phyloP scores from a whole-genome alignment of 2,888 invertebrate species.

The Gari tellinella region DNA sequence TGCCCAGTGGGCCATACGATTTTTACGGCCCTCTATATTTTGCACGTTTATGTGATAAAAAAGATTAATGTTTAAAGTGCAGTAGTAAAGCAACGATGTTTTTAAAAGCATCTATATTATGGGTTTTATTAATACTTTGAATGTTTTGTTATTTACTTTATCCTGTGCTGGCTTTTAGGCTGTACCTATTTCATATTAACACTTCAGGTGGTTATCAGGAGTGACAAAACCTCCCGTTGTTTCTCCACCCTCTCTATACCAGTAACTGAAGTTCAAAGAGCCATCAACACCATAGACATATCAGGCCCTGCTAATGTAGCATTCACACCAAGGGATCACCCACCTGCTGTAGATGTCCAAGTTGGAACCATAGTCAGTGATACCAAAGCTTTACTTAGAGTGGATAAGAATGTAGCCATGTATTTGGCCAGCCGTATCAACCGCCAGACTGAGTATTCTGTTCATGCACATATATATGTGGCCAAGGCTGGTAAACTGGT shows the following conservation, averaged over 20 bases:
- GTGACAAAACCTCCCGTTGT: constrained; percentile 39
- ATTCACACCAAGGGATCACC: constrained; percentile 40
- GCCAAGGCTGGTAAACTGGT: constrained; percentile 59
- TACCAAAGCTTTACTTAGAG: constrained; percentile 38
- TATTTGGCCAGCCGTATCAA: constrained; percentile 43
- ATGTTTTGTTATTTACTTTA: too few species aligned
- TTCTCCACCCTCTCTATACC: constrained; percentile 56
- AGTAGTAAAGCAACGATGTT: too few species aligned
- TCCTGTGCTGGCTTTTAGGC: too few species aligned
- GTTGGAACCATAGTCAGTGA: constrained; percentile 56
- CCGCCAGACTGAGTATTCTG: constrained; percentile 15
- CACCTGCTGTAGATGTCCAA: constrained; percentile 50
- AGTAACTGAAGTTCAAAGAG: constrained; percentile 19
- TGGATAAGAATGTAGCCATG: constrained; percentile 55
- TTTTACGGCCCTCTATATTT: too few species aligned
- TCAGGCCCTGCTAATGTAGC: constrained; percentile 42
- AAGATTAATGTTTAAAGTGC: too few species aligned
- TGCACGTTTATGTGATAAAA: too few species aligned
- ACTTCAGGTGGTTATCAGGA: constrained; percentile 62
- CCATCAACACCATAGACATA: constrained; percentile 51
- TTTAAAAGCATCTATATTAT: too few species aligned
- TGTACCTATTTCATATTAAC: too few species aligned
- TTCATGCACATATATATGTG: constrained; percentile 57
- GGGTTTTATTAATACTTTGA: too few species aligned
- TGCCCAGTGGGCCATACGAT: too few species aligned